phyloP scores from a whole-genome alignment of 2,888 invertebrate genomes.

The Agrochola lychnidis region DNA sequence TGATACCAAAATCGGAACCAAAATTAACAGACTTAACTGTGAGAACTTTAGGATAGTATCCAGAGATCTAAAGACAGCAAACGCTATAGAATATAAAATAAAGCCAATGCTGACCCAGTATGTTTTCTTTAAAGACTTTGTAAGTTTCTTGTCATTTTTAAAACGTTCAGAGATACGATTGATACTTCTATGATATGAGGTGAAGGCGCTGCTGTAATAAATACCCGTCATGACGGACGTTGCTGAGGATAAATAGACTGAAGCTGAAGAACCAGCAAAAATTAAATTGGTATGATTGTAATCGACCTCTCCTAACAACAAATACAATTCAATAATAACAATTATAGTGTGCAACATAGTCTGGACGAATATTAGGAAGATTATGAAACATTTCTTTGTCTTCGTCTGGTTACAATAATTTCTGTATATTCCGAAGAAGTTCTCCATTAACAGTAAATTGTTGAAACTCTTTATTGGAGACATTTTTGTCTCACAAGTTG shows the following conservation, averaged over 20 bases:
- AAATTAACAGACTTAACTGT: neutral
- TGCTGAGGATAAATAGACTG: constrained; percentile 2
- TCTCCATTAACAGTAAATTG: constrained; percentile 24
- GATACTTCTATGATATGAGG: constrained; percentile 14
- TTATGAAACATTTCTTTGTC: constrained; percentile 13
- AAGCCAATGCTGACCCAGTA: neutral
- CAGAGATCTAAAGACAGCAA: constrained; percentile 6
- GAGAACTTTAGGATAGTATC: neutral
- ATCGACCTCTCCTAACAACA: neutral
- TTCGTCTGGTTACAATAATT: constrained; percentile 22
- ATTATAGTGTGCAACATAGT: constrained; percentile 1
- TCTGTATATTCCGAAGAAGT: constrained; percentile 22
- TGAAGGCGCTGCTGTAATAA: constrained; percentile 12
- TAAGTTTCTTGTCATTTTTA: constrained; percentile 13
- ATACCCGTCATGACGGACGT: neutral
- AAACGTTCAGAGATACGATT: constrained; percentile 5
- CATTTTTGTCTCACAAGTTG: constrained; percentile 10
- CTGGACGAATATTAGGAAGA: neutral
- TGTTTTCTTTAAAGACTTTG: constrained; percentile 5
- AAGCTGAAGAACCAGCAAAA: neutral
- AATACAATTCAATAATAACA: neutral
- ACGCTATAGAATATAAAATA: constrained; percentile 1
- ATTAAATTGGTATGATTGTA: constrained; percentile 5
- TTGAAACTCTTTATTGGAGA: constrained; percentile 2
- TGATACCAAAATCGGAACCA: constrained; percentile 3